phyloP scores from a whole-genome alignment of 2,113 vertebrate species.

The Albula goreensis region DNA sequence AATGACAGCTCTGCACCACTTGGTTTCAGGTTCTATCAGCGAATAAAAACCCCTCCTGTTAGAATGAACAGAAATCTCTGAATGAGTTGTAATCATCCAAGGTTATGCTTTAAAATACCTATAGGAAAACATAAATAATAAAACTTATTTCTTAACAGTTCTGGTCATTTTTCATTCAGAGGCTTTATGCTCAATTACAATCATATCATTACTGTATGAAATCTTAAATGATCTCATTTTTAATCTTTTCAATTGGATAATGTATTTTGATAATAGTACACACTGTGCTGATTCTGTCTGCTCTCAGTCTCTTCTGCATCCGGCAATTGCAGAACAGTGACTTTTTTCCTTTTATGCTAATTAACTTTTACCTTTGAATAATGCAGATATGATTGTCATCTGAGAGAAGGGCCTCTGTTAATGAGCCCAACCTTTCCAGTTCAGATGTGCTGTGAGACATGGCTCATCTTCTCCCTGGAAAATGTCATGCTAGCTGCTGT shows the following conservation, averaged over 20 bases:
- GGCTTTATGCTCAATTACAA: too few species aligned
- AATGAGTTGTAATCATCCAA: too few species aligned
- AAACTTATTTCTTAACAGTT: too few species aligned
- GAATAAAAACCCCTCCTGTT: too few species aligned
- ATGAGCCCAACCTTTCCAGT: not conserved
- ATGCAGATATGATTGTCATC: not conserved
- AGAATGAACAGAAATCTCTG: too few species aligned
- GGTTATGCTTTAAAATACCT: too few species aligned
- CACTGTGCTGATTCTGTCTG: not conserved
- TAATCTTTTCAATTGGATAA: not conserved
- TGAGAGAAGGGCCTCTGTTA: not conserved
- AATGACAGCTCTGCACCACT: too few species aligned
- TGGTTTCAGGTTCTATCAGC: too few species aligned
- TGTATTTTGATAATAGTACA: not conserved
- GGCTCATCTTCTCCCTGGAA: not conserved
- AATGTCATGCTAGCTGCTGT: not conserved
- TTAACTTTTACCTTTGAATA: not conserved
- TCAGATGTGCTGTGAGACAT: not conserved
- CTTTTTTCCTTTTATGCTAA: not conserved
- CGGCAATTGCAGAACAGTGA: not conserved
- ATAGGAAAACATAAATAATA: too few species aligned
- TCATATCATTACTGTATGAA: too few species aligned
- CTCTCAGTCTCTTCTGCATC: not conserved
- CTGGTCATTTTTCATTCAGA: too few species aligned
- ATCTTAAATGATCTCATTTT: too few species aligned